phyloP scores from a whole-genome alignment of 1,140 invertebrate genomes.

The Zaprionus lachaisei region DNA sequence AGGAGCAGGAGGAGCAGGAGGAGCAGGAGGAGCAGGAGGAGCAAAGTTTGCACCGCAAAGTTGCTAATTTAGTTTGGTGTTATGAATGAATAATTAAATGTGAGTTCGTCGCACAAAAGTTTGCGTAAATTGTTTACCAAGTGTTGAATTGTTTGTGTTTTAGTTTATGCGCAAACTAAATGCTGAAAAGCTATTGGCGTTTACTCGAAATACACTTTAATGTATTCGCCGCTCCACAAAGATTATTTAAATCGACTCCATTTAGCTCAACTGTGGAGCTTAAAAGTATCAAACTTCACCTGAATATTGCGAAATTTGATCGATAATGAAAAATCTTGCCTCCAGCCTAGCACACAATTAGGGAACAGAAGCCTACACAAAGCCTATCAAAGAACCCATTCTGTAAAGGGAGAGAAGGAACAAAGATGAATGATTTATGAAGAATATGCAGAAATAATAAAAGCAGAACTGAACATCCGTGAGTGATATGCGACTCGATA shows the following conservation, averaged over 20 bases:
- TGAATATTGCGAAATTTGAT: background rate
- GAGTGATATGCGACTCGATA: background rate
- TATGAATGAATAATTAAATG: conserved; percentile 51
- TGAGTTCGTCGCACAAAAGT: conserved; percentile 31
- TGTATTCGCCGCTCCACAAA: background rate
- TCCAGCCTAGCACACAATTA: background rate
- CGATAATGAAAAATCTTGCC: background rate
- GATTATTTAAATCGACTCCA: background rate
- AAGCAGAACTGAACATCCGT: background rate
- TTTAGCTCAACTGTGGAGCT: background rate
- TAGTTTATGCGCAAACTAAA: conserved; percentile 26
- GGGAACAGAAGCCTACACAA: background rate
- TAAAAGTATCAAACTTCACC: background rate
- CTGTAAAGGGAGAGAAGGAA: background rate
- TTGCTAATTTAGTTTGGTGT: conserved; percentile 47
- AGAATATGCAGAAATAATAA: background rate
- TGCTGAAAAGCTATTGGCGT: conserved; percentile 7
- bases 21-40: background rate
- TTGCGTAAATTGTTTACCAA: conserved; percentile 40
- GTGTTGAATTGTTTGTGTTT: conserved; percentile 33
- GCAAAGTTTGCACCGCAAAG: conserved; percentile 28
- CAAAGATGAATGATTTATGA: background rate
- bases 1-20: background rate
- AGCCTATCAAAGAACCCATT: background rate
- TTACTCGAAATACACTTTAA: conserved; percentile 2